Base-by-base conservation (phyloP, 2,113 vertebrate species). In the Sylvietta virens region DNA sequence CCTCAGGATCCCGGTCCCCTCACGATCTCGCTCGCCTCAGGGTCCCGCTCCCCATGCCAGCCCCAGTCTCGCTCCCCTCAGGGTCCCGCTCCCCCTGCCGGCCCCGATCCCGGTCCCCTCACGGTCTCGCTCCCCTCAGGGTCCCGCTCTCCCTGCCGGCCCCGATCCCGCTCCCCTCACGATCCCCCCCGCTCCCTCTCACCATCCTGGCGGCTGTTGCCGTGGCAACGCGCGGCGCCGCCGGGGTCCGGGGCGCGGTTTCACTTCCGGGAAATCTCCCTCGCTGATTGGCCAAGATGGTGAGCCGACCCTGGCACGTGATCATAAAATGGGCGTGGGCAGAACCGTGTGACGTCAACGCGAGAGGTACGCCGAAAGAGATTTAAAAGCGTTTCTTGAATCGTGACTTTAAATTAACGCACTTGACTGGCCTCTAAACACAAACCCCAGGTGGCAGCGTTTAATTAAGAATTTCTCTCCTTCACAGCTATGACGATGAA, bases 271-370 rank as follows among this genome's bases (percentile, higher is more conserved):
- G 3, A 13, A 23, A 3, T 2, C 4, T 8, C 30, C 17, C 9
- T 11, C 47, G 54, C 26, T 69, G 87, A 82, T 82, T 90, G 87
- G 87, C 26, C 30, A 33, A 69, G 24, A 23, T 15, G n/a, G 40
- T 18, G 47, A 35, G 1, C 6, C 2, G 61, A 6, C 7, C 23
- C 3, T 5, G 4, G 0, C 54, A 53, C 47, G 47, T 76, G 40
- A 26, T 0, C 7, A 4, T 0, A 3, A 1, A 3, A 1, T 2
- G 8, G 70, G 54, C 30, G 40, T 7, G 24, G 3, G 8, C 11
- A 3, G 0, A 0, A 0, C 2, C 0, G 9, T 6, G 11, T 61
- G 87, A 69, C 47, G 79, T 76, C 79, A 61, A n/a, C 1, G 2
- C 23, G 15, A 5, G 84, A 23, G 26, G 4, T 2, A 3, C 11